These are phyloP conservation scores for Nephila pilipes DNA, from an alignment of 1,140 invertebrate species.

Conservation along the genomic window DNA sequence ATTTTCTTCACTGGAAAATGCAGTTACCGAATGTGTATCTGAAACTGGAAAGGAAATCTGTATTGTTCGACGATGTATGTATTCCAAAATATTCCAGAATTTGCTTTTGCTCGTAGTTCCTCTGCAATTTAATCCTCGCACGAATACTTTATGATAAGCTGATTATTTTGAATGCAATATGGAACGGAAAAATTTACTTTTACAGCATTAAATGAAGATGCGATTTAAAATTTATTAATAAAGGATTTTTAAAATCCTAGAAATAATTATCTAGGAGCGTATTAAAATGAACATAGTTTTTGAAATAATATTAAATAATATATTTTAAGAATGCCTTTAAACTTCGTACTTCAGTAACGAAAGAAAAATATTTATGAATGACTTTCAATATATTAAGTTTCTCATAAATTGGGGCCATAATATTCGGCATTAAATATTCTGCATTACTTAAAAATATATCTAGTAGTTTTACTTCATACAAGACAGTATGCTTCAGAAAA, in stretches of 20 bases:
- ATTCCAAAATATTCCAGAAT: not conserved
- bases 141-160: constrained; percentile 16
- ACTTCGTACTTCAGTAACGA: too few relatives aligned
- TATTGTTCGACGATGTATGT: not conserved
- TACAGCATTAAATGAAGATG: not conserved
- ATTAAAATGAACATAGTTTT: not conserved
- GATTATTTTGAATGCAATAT: not conserved
- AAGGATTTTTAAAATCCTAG: not conserved
- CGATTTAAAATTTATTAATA: not conserved
- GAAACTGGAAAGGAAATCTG: not conserved
- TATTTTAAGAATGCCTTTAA: too few relatives aligned
- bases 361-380: too few relatives aligned
- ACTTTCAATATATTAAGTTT: too few relatives aligned
- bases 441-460: too few relatives aligned
- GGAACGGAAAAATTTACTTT: not conserved
- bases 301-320: too few relatives aligned
- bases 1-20: not conserved
- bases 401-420: too few relatives aligned
- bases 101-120: not conserved
- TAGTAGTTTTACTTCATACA: too few relatives aligned
- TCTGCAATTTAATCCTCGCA: constrained; percentile 12
- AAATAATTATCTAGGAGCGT: not conserved
- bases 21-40: not conserved
- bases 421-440: too few relatives aligned
- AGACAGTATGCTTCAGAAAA: too few relatives aligned